Percentiles rank a stretch among this genome's conserved stretches.
Evolutionary conservation across 2,113 vertebrate genomes (phyloP).

Genomic region (Chascanopsetta lugubris): DNA sequence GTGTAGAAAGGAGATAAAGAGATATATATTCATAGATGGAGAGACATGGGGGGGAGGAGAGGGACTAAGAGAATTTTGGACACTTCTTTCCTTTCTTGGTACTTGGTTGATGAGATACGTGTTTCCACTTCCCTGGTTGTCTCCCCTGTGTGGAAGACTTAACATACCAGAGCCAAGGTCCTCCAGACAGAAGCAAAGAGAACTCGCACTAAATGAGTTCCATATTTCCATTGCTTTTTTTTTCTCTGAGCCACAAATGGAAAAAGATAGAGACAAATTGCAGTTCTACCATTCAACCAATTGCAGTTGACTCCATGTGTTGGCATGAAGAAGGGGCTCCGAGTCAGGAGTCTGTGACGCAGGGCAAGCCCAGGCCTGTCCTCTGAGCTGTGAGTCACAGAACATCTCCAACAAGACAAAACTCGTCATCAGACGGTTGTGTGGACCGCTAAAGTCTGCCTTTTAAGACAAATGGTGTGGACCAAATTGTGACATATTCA

Average conservation of each 20-base stretch:
- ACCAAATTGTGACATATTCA: conserved; percentile 62
- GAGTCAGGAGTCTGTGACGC: background rate
- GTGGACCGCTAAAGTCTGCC: background rate
- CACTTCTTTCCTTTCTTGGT: conserved; percentile 38
- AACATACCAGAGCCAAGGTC: conserved; percentile 25
- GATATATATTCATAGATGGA: too few species aligned
- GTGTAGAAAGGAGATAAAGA: background rate
- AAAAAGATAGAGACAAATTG: conserved; percentile 19
- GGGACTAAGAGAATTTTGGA: conserved; percentile 28
- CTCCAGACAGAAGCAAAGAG: conserved; percentile 22
- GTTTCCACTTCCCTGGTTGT: conserved; percentile 23
- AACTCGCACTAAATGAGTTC: conserved; percentile 27
- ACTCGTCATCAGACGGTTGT: conserved; percentile 37
- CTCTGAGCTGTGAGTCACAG: conserved; percentile 18
- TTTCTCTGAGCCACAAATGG: conserved; percentile 22
- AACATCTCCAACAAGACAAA: conserved; percentile 59
- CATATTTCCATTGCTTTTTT: conserved; percentile 33
- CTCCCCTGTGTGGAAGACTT: conserved; percentile 17
- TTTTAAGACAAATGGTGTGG: conserved; percentile 33
- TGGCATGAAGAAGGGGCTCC: conserved; percentile 10
- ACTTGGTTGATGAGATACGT: conserved; percentile 28
- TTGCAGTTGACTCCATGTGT: conserved; percentile 26
- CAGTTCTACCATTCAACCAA: background rate
- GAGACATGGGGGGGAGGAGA: too few species aligned
- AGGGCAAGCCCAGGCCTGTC: conserved; percentile 53